Evolutionary conservation across 2,888 invertebrate genomes (phyloP).

Genomic region (Tromatobia lineatoria): DNA sequence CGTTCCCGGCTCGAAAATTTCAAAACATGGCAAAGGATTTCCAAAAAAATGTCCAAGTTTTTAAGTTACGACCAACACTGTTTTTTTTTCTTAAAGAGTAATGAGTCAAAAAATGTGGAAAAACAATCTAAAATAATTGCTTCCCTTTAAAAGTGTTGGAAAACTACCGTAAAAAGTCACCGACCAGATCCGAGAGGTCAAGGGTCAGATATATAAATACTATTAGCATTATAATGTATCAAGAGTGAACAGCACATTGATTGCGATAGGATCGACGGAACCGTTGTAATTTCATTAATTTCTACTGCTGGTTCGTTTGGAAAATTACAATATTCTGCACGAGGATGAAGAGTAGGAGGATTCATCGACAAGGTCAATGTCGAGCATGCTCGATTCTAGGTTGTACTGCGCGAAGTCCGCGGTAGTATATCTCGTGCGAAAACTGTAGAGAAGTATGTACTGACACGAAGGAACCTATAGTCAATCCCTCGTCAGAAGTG

Average conservation of each 20-base stretch:
- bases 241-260: neutral
- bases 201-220: neutral
- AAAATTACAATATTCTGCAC: constrained; percentile 11
- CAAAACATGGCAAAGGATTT: too few species aligned
- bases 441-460: neutral
- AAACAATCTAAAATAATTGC: too few species aligned
- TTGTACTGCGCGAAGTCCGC: constrained; percentile 34
- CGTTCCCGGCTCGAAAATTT: too few species aligned
- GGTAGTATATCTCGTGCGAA: constrained; percentile 15
- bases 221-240: neutral
- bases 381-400: constrained; percentile 27
- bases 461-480: constrained; percentile 17
- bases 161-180: too few species aligned
- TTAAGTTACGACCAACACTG: too few species aligned
- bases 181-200: too few species aligned
- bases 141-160: too few species aligned
- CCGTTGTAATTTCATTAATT: constrained; percentile 4
- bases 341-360: neutral
- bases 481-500: neutral
- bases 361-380: constrained; percentile 67
- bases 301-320: neutral
- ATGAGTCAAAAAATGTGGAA: too few species aligned
- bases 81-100: too few species aligned
- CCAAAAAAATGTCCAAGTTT: too few species aligned
- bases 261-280: constrained; percentile 12